Percentiles rank a stretch among this genome's conserved stretches.
phyloP scores from a whole-genome alignment of 2,888 invertebrate species.

The Lasioglossum villosulum region DNA sequence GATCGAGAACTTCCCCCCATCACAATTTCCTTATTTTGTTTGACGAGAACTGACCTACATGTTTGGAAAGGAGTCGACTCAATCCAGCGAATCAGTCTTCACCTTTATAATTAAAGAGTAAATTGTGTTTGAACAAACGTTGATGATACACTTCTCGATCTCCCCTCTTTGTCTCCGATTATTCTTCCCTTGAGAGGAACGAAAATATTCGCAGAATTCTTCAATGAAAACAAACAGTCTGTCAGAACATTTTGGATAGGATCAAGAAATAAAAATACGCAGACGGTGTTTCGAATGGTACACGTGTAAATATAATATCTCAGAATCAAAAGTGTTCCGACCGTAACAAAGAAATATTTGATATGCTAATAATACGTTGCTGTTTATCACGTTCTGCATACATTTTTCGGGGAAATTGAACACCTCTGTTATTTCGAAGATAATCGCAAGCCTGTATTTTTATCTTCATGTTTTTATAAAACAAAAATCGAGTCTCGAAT shows the following conservation, averaged over 20 bases:
- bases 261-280: neutral
- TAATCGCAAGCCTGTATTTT: neutral
- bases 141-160: neutral
- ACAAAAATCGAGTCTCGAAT: neutral
- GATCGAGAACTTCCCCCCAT: slow-evolving; percentile 3
- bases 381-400: neutral
- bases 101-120: slow-evolving; percentile 40
- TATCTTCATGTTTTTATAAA: neutral
- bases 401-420: neutral
- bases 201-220: neutral
- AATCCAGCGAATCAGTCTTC: slow-evolving; percentile 6
- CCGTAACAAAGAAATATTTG: neutral
- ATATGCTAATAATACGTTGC: neutral
- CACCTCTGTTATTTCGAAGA: neutral
- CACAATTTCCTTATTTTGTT: slow-evolving; percentile 35
- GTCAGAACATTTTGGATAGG: slow-evolving; percentile 3
- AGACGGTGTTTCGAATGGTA: neutral
- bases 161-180: neutral
- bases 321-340: neutral
- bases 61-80: slow-evolving; percentile 40
- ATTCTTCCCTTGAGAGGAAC: neutral
- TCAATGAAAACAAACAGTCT: neutral
- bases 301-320: slow-evolving; percentile 6
- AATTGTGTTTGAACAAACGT: neutral
- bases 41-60: slow-evolving; percentile 45